Evolutionary conservation across 2,113 vertebrate species (phyloP).

Genomic region (Cettia cetti): DNA sequence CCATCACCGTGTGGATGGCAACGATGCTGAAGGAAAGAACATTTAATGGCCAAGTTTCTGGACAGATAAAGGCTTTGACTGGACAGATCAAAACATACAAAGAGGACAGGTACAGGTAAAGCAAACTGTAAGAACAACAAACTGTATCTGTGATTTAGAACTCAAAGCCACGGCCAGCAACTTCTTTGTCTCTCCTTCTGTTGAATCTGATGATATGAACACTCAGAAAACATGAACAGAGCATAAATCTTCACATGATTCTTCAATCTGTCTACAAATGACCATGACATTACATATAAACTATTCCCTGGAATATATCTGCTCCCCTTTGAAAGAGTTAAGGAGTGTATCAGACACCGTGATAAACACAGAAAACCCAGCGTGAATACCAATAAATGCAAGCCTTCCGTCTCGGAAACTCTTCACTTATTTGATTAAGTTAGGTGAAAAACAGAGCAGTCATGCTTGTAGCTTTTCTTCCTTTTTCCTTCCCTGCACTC

Average conservation of each 20-base stretch:
- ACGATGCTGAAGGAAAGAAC: background rate
- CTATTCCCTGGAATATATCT: constrained; percentile 27
- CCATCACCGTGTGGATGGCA: background rate
- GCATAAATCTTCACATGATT: constrained; percentile 70
- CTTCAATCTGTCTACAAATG: constrained; percentile 78
- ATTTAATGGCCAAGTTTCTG: background rate
- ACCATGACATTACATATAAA: constrained; percentile 75
- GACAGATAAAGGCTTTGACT: background rate
- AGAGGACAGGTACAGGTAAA: constrained; percentile 17
- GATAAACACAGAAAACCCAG: constrained; percentile 74
- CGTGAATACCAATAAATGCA: constrained; percentile 93
- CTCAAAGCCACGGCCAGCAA: constrained; percentile 5
- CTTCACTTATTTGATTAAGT: constrained; percentile 98
- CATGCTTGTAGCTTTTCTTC: constrained; percentile 97
- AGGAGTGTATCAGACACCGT: constrained; percentile 68
- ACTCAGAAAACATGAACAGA: constrained; percentile 48
- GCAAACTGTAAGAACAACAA: constrained; percentile 25
- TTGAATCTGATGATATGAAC: constrained; percentile 3
- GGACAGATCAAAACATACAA: background rate
- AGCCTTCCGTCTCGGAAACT: constrained; percentile 95
- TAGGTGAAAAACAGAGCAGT: constrained; percentile 93
- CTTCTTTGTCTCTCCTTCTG: constrained; percentile 41
- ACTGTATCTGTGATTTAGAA: background rate
- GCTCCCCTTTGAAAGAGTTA: constrained; percentile 68
- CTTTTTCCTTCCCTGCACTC: constrained; percentile 88